Evolutionary conservation across 2,113 vertebrate genomes (phyloP).

Genomic region (Boulengeromyrus knoepffleri): DNA sequence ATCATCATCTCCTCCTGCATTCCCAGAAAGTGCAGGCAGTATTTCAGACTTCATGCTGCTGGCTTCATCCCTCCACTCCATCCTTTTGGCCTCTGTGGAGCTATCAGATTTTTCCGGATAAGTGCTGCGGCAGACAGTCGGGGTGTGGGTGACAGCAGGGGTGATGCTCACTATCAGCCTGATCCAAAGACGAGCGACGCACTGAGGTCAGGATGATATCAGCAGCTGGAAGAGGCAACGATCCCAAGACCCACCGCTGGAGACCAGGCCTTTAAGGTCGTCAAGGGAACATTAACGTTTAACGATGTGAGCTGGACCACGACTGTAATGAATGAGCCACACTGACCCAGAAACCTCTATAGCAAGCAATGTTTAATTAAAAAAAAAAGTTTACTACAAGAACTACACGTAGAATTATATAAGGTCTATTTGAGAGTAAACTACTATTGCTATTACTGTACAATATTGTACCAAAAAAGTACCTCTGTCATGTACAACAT

Average conservation of each 20-base stretch:
- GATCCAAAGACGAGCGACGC: not conserved
- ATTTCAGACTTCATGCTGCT: not conserved
- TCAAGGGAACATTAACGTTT: not conserved
- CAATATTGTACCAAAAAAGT: conserved; percentile 80
- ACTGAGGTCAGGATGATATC: not conserved
- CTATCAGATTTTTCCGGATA: not conserved
- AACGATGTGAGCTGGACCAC: not conserved
- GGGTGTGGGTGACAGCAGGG: not conserved
- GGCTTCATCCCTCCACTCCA: not conserved
- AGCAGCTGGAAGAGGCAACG: not conserved
- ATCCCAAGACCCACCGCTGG: not conserved
- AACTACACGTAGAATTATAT: conserved; percentile 71
- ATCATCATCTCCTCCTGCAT: not conserved
- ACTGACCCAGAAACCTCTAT: conserved; percentile 38
- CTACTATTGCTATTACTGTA: conserved; percentile 82
- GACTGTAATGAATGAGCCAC: not conserved
- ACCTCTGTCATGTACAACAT: conserved; percentile 89
- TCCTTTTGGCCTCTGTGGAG: not conserved
- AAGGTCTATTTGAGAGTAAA: conserved; percentile 67
- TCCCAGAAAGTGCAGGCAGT: not conserved
- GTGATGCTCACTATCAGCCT: not conserved
- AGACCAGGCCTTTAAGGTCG: not conserved
- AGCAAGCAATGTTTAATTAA: conserved; percentile 71
- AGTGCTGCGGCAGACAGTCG: not conserved
- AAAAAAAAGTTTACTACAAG: conserved; percentile 63